These are phyloP conservation scores for Therioaphis trifolii DNA, from an alignment of 2,888 invertebrate species.

Conservation along the genomic window DNA sequence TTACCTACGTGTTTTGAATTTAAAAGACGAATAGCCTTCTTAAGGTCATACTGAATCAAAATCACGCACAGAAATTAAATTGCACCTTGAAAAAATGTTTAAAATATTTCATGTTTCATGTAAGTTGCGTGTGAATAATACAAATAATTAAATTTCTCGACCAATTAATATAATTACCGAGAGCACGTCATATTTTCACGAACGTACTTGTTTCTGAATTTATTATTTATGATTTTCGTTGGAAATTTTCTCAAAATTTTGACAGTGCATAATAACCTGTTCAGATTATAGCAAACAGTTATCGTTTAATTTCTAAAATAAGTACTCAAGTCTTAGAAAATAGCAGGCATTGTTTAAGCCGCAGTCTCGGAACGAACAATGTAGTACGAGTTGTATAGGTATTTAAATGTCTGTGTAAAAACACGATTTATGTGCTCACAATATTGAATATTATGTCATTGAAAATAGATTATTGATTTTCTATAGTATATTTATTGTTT, in stretches of 20 bases:
- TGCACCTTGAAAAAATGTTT: slow-evolving; percentile 14
- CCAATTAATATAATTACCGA: background rate
- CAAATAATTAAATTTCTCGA: background rate
- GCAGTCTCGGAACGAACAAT: too few relatives aligned
- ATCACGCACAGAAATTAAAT: background rate
- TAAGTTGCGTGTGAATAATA: background rate
- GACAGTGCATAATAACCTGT: too few relatives aligned
- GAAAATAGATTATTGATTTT: slow-evolving; percentile 43
- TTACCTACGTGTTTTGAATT: background rate
- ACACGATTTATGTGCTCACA: background rate
- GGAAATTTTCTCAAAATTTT: too few relatives aligned
- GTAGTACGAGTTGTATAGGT: background rate
- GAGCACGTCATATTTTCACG: too few relatives aligned
- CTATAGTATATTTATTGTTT: slow-evolving; percentile 12
- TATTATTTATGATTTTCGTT: too few relatives aligned
- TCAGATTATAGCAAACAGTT: too few relatives aligned
- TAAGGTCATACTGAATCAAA: slow-evolving; percentile 3
- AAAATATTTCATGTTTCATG: background rate
- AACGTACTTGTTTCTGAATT: too few relatives aligned
- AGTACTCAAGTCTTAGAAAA: too few relatives aligned
- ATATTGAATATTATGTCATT: slow-evolving; percentile 40
- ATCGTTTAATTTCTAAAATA: too few relatives aligned
- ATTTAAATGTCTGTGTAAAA: background rate
- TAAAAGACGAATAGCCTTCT: background rate
- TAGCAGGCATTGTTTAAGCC: too few relatives aligned